Base-by-base conservation (phyloP, 2,113 vertebrate genomes). In the Petroica traversi region DNA sequence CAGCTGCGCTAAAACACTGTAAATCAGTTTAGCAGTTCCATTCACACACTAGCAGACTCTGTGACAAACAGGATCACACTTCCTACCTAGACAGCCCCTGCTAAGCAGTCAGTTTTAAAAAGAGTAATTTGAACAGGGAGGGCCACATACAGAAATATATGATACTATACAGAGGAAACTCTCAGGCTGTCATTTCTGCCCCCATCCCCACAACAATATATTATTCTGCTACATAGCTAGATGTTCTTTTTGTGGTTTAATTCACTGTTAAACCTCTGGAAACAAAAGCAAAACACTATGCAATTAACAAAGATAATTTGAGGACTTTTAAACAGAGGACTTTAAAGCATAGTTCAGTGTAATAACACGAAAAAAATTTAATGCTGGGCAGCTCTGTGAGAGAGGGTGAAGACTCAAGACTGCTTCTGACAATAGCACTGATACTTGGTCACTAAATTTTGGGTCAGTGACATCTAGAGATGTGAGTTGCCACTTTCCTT, bases 1-100 rank as follows among this genome's bases (percentile, higher is more conserved):
- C 88, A 86, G 46, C 91, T 95, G 79, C 84, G 68, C 79, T 92
- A 92, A 97, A 95, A 95, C 91, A 96, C 87, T 75, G 88, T 92
- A 92, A 97, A 94, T 97, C 94, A 92, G 43, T 94, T 95, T 88
- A 89, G 80, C 69, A 51, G 85, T 81, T 97, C 72, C 59, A 72
- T 92, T 97, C 89, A 95, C 76, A 33, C 85, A 38, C 3, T 36
- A 57, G 62, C 87, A 95, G 79, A 79, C 31, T 81, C 91, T 91
- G 78, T 83, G 91, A 95, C 72, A 93, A 95, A 92, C 92, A 78
- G 84, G 82, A 89, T 95, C 82, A 75, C 69, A 74, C 97, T 96
- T 96, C 77, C 28, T 88, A 75, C 49, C 90, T 63, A 88, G 79
- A 34, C 85, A 80, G 31, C 23, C 75, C 80, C 63, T 68, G 83